phyloP scores from a whole-genome alignment of 2,113 vertebrate species.

The Glaucidium brasilianum region DNA sequence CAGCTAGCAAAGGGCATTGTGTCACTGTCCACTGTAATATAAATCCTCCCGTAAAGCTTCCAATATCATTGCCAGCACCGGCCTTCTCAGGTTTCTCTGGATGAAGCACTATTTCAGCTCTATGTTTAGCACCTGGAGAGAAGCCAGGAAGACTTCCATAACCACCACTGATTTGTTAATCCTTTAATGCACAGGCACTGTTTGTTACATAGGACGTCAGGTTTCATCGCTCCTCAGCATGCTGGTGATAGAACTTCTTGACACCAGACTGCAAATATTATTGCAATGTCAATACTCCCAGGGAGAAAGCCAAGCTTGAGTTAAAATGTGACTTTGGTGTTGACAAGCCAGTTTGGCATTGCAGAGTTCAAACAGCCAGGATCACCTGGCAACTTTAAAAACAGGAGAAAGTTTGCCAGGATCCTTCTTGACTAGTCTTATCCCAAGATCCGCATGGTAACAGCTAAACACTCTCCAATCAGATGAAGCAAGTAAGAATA shows the following conservation, averaged over 20 bases:
- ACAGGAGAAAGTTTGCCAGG: background rate
- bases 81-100: background rate
- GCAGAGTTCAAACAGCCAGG: background rate
- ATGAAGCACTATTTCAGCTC: slow-evolving; percentile 29
- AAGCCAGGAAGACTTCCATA: slow-evolving; percentile 61
- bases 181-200: slow-evolving; percentile 53
- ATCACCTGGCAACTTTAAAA: slow-evolving; percentile 48
- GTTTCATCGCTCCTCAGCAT: slow-evolving; percentile 33
- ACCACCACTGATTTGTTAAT: slow-evolving; percentile 55
- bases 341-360: slow-evolving; percentile 33
- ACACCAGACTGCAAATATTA: slow-evolving; percentile 50
- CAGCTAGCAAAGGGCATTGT: background rate
- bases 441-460: background rate
- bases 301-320: background rate
- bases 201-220: slow-evolving; percentile 49
- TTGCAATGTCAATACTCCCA: slow-evolving; percentile 37
- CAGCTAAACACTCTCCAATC: background rate
- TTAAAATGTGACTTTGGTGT: slow-evolving; percentile 46
- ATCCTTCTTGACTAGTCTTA: background rate
- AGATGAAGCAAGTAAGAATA: background rate
- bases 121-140: slow-evolving; percentile 10
- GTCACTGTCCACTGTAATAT: background rate
- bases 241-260: slow-evolving; percentile 39
- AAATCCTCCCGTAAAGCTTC: background rate
- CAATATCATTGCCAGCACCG: background rate